These are phyloP conservation scores for Nymphalis c-album DNA, from an alignment of 2,888 invertebrate species.

Conservation along the genomic window DNA sequence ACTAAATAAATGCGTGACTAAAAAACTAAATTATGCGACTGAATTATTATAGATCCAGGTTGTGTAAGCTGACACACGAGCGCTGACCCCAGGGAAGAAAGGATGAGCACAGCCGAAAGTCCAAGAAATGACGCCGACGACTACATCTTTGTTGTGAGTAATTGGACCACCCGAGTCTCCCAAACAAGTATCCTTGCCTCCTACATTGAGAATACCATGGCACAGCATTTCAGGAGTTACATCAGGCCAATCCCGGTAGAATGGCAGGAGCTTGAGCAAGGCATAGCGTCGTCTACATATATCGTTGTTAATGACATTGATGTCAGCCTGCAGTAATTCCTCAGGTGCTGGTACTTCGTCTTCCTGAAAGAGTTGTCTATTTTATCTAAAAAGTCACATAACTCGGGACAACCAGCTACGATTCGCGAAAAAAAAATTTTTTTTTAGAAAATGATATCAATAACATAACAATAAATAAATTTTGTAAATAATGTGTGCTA, in stretches of 20 bases:
- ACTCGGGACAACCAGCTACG: too few species aligned
- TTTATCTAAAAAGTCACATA: too few species aligned
- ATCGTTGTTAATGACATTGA: slow-evolving; percentile 49
- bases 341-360: slow-evolving; percentile 3
- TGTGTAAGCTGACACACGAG: slow-evolving; percentile 59
- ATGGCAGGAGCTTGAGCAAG: slow-evolving; percentile 68
- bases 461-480: too few species aligned
- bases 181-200: slow-evolving; percentile 46
- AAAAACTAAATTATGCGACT: slow-evolving; percentile 11
- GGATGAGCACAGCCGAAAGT: slow-evolving; percentile 62
- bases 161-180: slow-evolving; percentile 52
- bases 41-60: slow-evolving; percentile 55
- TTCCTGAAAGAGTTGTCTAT: too few species aligned
- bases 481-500: too few species aligned
- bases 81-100: slow-evolving; percentile 75
- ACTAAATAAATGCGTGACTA: too few species aligned
- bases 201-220: slow-evolving; percentile 53
- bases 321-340: slow-evolving; percentile 47
- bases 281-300: slow-evolving; percentile 52
- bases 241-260: slow-evolving; percentile 53
- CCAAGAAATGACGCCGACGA: slow-evolving; percentile 66
- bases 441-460: too few species aligned
- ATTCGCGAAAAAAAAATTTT: too few species aligned
- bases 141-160: slow-evolving; percentile 43
- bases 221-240: slow-evolving; percentile 60